Evolutionary conservation across 2,113 vertebrate species (phyloP).

Genomic region (Paratilapia polleni): DNA sequence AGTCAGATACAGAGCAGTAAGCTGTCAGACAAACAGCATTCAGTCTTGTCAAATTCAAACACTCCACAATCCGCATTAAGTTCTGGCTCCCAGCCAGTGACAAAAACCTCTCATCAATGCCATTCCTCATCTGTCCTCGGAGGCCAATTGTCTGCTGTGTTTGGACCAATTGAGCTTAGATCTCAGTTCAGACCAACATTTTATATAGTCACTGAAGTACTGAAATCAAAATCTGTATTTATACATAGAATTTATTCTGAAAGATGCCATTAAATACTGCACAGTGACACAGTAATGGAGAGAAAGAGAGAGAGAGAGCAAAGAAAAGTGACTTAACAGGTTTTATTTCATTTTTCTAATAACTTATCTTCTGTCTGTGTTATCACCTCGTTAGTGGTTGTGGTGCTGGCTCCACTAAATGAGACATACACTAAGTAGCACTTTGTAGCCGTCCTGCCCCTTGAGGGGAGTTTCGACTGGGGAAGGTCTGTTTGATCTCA

Average conservation of each 20-base stretch:
- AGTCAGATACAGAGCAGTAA: conserved; percentile 21
- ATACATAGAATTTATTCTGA: background rate
- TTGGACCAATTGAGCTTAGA: conserved; percentile 33
- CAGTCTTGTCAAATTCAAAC: conserved; percentile 58
- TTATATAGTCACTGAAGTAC: conserved; percentile 4
- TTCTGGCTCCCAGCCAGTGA: conserved; percentile 64
- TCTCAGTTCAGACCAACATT: conserved; percentile 32
- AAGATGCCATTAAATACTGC: background rate
- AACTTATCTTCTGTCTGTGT: conserved; percentile 39
- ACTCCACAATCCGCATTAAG: conserved; percentile 60
- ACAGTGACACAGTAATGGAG: background rate
- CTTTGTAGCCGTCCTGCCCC: conserved; percentile 37
- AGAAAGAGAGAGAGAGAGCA: background rate
- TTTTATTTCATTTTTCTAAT: conserved; percentile 22
- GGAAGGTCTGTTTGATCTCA: conserved; percentile 69
- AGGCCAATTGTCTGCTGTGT: conserved; percentile 60
- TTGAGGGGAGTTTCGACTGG: conserved; percentile 45
- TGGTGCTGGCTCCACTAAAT: conserved; percentile 28
- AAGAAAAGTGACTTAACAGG: conserved; percentile 24
- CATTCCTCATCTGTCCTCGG: conserved; percentile 63
- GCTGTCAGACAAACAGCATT: conserved; percentile 51
- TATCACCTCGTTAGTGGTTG: conserved; percentile 64
- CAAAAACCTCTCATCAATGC: conserved; percentile 68
- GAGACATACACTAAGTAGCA: conserved; percentile 37
- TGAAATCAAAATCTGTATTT: conserved; percentile 14